Evolutionary conservation across 2,113 vertebrate genomes (phyloP).

Genomic region (Eretmochelys imbricata): DNA sequence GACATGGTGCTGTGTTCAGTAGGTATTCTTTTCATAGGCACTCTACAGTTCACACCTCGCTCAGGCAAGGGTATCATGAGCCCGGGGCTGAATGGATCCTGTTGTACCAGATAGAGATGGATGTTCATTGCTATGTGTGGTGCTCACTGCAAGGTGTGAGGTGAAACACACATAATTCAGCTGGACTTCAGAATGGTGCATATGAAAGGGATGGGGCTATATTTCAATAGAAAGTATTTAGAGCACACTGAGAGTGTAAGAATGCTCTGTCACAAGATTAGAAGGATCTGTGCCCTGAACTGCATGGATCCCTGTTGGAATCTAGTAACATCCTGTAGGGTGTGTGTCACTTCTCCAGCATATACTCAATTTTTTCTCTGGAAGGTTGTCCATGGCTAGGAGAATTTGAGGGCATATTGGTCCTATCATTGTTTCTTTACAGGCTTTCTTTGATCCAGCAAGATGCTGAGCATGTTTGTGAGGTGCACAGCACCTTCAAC

Average conservation of each 20-base stretch:
- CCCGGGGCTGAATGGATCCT: background rate
- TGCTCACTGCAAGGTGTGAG: background rate
- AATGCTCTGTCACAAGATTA: rapidly evolving
- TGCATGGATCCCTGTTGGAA: background rate
- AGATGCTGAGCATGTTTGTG: background rate
- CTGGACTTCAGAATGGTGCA: background rate
- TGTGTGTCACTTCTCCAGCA: rapidly evolving
- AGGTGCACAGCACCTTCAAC: rapidly evolving
- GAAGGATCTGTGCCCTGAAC: background rate
- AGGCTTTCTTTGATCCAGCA: background rate
- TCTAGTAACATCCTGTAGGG: background rate
- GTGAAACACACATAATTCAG: background rate
- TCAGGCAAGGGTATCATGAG: background rate
- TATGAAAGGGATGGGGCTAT: background rate
- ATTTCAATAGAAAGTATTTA: rapidly evolving
- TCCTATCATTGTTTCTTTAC: background rate
- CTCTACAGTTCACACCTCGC: rapidly evolving
- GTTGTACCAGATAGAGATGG: background rate
- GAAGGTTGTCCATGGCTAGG: background rate
- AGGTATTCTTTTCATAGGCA: rapidly evolving
- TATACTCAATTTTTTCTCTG: background rate
- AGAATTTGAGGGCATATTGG: background rate
- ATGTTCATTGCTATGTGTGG: rapidly evolving
- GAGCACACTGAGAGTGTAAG: background rate
- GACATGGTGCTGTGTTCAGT: background rate